Evolutionary conservation across 2,113 vertebrate species (phyloP), one percentile per base, ranked within the genome.

Genomic region (Calyptomena viridis): DNA sequence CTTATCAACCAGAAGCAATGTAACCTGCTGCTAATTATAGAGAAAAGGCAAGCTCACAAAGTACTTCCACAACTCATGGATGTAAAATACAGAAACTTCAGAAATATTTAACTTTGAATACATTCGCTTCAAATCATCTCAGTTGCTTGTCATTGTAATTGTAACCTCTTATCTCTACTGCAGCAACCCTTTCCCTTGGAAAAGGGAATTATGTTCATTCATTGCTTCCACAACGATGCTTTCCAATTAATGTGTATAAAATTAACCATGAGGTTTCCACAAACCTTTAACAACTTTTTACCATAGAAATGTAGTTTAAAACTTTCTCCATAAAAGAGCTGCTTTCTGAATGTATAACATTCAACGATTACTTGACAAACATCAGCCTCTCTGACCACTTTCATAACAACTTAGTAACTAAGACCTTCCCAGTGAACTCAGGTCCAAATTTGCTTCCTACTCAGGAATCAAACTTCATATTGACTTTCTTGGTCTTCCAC

Each of bases 1-100:
- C 63, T 91, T 94, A 91, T 87, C 90, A 94, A 96, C 80, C 58
- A 84, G 49, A 93, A 95, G 87, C 30, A 92, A n/a, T 68, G 22
- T 80, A 91, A 87, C 53, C 46, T 85, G 50, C 78, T 91, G 92
- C 72, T 72, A 89, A 68, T 87, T 73, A 68, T 12, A 53, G 58
- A 93, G 53, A 88, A 93, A n/a, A 95, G 56, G n/a, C 33, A 77
- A 60, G 67, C 52, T 92, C 42, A 63, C 53, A 58, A 88, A 84
- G 40, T 42, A 31, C 25, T 80, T 80, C 63, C 47, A 67, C 39
- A 55, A 50, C 58, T 74, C 79, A 73, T 53, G 56, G 31, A 30
- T 1, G 2, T 24, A 90, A 93, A 84, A 37, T 49, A 58, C 7
- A 94, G 81, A 79, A 95, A 76, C 28, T 79, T 87, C 49, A 81